Evolutionary conservation across 1,140 invertebrate species (phyloP).

Genomic region (Bombus impatiens): DNA sequence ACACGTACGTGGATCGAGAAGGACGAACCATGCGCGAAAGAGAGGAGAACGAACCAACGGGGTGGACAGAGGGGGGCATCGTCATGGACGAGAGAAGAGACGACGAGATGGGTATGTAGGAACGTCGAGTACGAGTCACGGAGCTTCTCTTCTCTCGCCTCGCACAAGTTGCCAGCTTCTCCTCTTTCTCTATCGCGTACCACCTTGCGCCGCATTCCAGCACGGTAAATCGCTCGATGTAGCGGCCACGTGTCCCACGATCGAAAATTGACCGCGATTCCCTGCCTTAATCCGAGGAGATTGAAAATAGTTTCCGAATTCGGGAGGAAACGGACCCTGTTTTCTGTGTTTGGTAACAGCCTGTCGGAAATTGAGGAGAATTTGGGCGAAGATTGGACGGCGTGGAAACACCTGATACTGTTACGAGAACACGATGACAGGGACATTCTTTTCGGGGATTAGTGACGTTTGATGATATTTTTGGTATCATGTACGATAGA

Average conservation of each 20-base stretch:
- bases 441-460: not conserved
- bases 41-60: slow-evolving; percentile 21
- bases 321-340: no score
- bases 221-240: slow-evolving; percentile 60
- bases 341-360: not conserved
- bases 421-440: no score
- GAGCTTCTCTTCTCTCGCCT: slow-evolving; percentile 57
- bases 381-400: not conserved
- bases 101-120: slow-evolving; percentile 61
- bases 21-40: slow-evolving; percentile 41
- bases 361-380: not conserved
- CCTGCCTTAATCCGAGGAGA: no score
- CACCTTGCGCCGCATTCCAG: slow-evolving; percentile 64
- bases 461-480: no score
- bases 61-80: slow-evolving; percentile 33
- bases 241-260: slow-evolving; percentile 50
- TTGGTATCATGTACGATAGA: no score
- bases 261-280: slow-evolving; percentile 40
- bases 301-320: not conserved
- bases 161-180: slow-evolving; percentile 48
- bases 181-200: slow-evolving; percentile 62
- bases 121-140: slow-evolving; percentile 61
- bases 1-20: slow-evolving; percentile 35
- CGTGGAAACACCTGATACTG: not conserved
- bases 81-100: slow-evolving; percentile 56